phyloP scores from a whole-genome alignment of 2,113 vertebrate genomes.

The Leptodactylus fuscus region DNA sequence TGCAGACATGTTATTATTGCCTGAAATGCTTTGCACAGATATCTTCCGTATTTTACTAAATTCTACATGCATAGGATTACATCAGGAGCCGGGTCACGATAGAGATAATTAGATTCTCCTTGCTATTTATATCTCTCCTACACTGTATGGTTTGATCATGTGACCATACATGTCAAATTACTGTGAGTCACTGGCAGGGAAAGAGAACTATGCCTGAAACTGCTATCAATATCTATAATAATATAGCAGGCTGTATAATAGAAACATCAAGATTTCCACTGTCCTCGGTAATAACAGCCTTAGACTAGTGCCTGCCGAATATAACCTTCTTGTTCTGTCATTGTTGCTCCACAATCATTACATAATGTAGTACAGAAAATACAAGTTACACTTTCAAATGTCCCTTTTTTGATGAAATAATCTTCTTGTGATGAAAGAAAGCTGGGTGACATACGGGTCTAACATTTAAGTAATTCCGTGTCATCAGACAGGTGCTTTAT shows the following conservation, averaged over 20 bases:
- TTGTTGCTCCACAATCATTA: constrained; percentile 26
- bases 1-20: neutral
- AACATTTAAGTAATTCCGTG: constrained; percentile 39
- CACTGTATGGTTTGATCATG: neutral
- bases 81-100: neutral
- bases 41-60: neutral
- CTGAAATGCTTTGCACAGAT: neutral
- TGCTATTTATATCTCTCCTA: neutral
- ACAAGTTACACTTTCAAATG: constrained; percentile 39
- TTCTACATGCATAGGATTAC: neutral
- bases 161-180: constrained; percentile 10
- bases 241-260: constrained; percentile 1
- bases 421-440: constrained; percentile 44
- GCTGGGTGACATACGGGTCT: constrained; percentile 7
- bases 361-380: constrained; percentile 36
- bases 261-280: constrained; percentile 22
- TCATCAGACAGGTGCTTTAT: constrained; percentile 5
- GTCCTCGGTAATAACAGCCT: constrained; percentile 22
- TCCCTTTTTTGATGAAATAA: constrained; percentile 38
- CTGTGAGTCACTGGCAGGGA: neutral
- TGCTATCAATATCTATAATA: constrained; percentile 39
- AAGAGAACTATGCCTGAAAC: neutral
- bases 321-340: constrained; percentile 25
- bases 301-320: constrained; percentile 15
- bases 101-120: neutral